Percentiles rank a stretch among this genome's conserved stretches.
Evolutionary conservation across 2,888 invertebrate genomes (phyloP).

Genomic region (Tryphoninae sp.): DNA sequence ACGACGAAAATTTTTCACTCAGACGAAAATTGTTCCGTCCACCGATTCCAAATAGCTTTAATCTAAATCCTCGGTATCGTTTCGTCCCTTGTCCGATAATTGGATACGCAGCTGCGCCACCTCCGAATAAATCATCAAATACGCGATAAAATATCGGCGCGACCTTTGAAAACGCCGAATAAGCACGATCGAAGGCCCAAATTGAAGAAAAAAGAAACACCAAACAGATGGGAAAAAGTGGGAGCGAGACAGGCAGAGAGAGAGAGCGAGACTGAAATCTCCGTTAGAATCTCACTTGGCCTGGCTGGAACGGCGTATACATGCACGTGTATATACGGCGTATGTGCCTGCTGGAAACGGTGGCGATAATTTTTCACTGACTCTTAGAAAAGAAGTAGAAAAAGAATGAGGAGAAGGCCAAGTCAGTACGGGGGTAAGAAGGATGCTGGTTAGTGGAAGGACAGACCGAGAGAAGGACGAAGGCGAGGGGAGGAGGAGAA

Average conservation of each 20-base stretch:
- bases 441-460: conserved; percentile 47
- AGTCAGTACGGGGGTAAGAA: conserved; percentile 51
- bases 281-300: conserved; percentile 25
- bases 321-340: conserved; percentile 18
- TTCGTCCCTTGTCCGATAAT: not conserved
- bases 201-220: conserved; percentile 1
- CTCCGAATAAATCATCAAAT: not conserved
- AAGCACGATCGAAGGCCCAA: not conserved
- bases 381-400: conserved; percentile 38
- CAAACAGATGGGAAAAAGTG: conserved; percentile 12
- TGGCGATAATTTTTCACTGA: conserved; percentile 68
- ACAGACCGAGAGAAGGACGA: conserved; percentile 16
- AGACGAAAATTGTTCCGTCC: not conserved
- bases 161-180: conserved; percentile 5
- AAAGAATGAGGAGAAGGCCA: conserved; percentile 22
- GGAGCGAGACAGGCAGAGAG: not conserved
- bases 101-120: not conserved
- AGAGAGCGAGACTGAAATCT: conserved; percentile 25
- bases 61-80: not conserved
- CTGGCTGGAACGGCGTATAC: not conserved
- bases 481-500: not conserved
- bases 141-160: not conserved
- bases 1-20: too few species aligned
- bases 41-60: not conserved
- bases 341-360: conserved; percentile 43